Percentiles rank a stretch among this genome's conserved stretches.
phyloP scores from a whole-genome alignment of 2,888 invertebrate genomes.

The Pelosia muscerda region DNA sequence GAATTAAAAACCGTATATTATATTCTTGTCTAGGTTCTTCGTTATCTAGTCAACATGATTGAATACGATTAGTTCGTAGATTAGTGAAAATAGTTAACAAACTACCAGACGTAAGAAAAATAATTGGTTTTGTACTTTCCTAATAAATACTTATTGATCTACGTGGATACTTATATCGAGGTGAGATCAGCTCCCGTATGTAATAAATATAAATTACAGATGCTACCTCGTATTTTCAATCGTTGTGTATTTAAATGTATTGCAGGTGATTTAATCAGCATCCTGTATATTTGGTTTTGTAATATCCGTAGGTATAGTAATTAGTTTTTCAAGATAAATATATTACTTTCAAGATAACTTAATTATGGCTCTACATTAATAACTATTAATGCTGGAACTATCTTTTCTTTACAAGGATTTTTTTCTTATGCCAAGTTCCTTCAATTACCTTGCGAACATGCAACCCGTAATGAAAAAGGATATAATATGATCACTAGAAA shows the following conservation, averaged over 20 bases:
- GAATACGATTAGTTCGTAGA: not conserved
- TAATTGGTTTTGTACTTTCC: not conserved
- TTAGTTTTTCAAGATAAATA: not conserved
- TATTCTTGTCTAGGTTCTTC: not conserved
- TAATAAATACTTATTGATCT: not conserved
- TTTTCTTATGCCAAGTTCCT: too few relatives aligned
- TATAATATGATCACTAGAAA: not conserved
- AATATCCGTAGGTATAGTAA: conserved; percentile 5
- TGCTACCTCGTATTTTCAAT: not conserved
- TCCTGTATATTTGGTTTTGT: not conserved
- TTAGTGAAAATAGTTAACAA: not conserved
- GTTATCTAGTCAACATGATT: not conserved
- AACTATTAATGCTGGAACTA: not conserved
- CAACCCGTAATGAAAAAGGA: not conserved
- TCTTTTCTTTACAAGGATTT: too few relatives aligned
- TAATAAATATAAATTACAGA: conserved; percentile 4
- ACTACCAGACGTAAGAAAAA: not conserved
- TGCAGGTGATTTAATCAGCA: not conserved
- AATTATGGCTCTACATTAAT: not conserved
- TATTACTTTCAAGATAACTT: not conserved
- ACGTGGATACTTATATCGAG: not conserved
- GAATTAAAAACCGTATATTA: not conserved
- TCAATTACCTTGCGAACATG: too few relatives aligned
- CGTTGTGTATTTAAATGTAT: not conserved
- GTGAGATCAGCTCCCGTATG: conserved; percentile 1